A percentile compares a stretch with the other conserved stretches of the same genome.
phyloP scores from a whole-genome alignment of 2,113 vertebrate genomes.

The Coptodon bakossiorum region DNA sequence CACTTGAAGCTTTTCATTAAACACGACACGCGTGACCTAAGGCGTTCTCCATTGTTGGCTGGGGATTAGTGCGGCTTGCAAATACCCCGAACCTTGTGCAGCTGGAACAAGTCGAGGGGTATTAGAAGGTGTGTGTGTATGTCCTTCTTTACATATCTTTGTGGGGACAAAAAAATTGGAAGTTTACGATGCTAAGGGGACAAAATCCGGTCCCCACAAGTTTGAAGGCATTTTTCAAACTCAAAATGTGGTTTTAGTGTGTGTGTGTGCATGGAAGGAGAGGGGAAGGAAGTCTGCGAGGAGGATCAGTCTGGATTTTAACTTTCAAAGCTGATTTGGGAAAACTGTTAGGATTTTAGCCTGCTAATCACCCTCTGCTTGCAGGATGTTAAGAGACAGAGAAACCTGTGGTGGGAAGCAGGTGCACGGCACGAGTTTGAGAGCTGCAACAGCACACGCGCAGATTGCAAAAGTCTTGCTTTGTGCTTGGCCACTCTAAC shows the following conservation, averaged over 20 bases:
- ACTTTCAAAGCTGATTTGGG: slow-evolving; percentile 35
- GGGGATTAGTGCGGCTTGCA: background rate
- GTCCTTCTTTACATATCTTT: background rate
- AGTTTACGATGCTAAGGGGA: rapidly evolving
- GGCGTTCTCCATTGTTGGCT: slow-evolving; percentile 23
- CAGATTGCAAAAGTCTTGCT: background rate
- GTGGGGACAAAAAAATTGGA: background rate
- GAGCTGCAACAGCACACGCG: background rate
- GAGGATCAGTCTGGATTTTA: slow-evolving; percentile 25
- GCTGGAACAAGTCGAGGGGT: background rate
- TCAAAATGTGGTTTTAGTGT: background rate
- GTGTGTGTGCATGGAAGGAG: background rate
- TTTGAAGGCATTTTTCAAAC: background rate
- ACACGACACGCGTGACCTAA: slow-evolving; percentile 32
- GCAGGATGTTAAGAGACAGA: background rate
- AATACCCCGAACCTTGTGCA: background rate
- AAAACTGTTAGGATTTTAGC: slow-evolving; percentile 27
- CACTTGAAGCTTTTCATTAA: slow-evolving; percentile 27
- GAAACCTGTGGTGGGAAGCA: background rate
- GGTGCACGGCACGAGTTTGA: background rate
- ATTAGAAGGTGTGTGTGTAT: background rate
- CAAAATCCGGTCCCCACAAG: background rate
- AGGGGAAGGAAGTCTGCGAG: background rate
- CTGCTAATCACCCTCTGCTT: slow-evolving; percentile 13
- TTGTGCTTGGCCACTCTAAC: background rate